phyloP scores from a whole-genome alignment of 2,888 invertebrate species.

The Beris morrisii region DNA sequence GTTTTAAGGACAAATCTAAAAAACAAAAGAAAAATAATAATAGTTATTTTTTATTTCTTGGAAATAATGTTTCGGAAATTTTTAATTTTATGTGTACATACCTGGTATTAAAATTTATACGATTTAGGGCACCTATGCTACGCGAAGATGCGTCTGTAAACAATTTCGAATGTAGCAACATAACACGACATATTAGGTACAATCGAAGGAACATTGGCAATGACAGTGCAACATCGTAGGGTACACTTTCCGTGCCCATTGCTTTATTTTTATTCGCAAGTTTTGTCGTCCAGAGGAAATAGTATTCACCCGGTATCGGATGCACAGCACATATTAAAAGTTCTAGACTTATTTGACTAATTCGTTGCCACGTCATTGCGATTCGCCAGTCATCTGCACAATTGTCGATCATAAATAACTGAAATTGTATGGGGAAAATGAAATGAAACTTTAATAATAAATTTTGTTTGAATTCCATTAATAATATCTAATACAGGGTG shows the following conservation, averaged over 20 bases:
- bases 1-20: slow-evolving; percentile 90
- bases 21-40: slow-evolving; percentile 8
- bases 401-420: slow-evolving; percentile 99
- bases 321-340: slow-evolving; percentile 95
- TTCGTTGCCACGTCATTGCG: slow-evolving; percentile 98
- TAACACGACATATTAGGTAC: slow-evolving; percentile 98
- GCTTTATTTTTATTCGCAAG: slow-evolving; percentile 83
- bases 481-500: too few species aligned
- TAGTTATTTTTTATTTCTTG: slow-evolving; percentile 5
- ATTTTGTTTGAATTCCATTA: too few species aligned
- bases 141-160: slow-evolving; percentile 99
- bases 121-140: slow-evolving; percentile 95
- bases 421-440: slow-evolving; percentile 57
- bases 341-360: slow-evolving; percentile 89
- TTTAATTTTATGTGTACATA: slow-evolving; percentile 48
- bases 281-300: slow-evolving; percentile 95
- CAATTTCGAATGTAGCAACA: slow-evolving; percentile 98
- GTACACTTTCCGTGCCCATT: slow-evolving; percentile 73
- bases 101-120: slow-evolving; percentile 98
- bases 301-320: slow-evolving; percentile 95
- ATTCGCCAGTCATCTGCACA: slow-evolving; percentile 99
- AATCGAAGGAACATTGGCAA: slow-evolving; percentile 99
- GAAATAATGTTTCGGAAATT: not conserved
- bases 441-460: not conserved
- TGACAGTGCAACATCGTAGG: slow-evolving; percentile 95